Conservation (phyloP, 2,113 vertebrate species). For the Petaurus breviceps region DNA sequence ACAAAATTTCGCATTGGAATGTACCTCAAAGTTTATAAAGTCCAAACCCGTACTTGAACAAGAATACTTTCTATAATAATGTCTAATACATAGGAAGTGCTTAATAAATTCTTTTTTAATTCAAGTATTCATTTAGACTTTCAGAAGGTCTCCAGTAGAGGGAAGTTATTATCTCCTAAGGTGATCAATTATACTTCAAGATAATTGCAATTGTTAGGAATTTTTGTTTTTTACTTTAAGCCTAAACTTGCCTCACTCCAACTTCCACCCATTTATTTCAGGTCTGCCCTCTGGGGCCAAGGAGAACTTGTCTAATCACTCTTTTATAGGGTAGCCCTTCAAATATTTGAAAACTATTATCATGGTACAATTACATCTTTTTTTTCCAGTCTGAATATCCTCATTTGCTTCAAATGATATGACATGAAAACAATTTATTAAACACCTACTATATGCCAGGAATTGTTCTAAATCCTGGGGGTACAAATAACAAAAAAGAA, state of each 20-base stretch:
- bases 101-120: background rate
- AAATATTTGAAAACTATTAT: background rate
- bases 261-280: background rate
- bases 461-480: background rate
- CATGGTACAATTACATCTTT: background rate
- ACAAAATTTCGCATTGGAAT: background rate
- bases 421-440: background rate
- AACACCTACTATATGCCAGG: background rate
- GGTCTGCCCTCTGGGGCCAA: background rate
- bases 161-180: background rate
- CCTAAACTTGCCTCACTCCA: background rate
- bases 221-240: background rate
- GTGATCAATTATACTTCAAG: background rate
- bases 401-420: background rate
- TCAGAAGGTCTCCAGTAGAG: background rate
- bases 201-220: background rate
- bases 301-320: background rate
- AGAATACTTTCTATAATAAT: background rate
- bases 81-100: background rate
- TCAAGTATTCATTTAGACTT: background rate
- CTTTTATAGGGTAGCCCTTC: background rate
- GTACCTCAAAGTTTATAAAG: background rate
- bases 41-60: background rate
- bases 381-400: background rate
- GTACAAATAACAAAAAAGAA: background rate